Conservation (phyloP, 2,888 invertebrate genomes). For the Iphiclides podalirius region DNA sequence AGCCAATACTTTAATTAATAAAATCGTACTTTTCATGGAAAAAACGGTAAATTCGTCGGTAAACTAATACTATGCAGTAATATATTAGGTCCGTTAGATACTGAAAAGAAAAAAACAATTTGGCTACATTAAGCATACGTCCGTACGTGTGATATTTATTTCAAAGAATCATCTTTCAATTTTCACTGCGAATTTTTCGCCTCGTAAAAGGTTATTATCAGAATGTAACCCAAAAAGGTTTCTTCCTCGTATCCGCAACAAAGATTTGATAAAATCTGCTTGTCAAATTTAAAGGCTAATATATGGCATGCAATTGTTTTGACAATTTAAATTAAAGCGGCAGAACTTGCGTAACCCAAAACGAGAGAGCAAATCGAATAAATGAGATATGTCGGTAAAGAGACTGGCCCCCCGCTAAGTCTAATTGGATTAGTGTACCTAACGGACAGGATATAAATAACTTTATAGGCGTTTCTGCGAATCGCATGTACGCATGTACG, state of each 20-base stretch:
- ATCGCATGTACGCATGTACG: no score
- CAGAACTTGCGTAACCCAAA: conserved; percentile 18
- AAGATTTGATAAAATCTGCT: conserved; percentile 21
- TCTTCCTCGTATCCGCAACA: conserved; percentile 5
- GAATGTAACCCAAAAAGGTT: neutral
- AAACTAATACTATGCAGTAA: no score
- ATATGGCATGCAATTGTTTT: conserved; percentile 20
- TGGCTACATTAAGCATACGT: no score
- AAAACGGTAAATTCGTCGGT: no score
- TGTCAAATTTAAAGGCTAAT: conserved; percentile 16
- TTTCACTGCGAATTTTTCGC: no score
- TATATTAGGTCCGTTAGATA: no score
- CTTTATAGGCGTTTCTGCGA: conserved; percentile 25
- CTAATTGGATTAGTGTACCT: conserved; percentile 25
- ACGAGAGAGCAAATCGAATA: conserved; percentile 16
- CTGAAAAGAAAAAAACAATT: no score
- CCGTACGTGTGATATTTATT: no score
- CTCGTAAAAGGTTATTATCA: no score
- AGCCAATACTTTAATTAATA: no score
- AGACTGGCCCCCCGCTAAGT: conserved; percentile 22
- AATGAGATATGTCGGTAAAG: conserved; percentile 23
- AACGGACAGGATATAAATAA: conserved; percentile 22
- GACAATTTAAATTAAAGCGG: conserved; percentile 24
- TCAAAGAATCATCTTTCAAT: no score
- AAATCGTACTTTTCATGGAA: no score